A percentile compares a stretch with the other conserved stretches of the same genome.
Evolutionary conservation across 2,113 vertebrate species (phyloP).

Genomic region (Urocynchramus pylzowi): DNA sequence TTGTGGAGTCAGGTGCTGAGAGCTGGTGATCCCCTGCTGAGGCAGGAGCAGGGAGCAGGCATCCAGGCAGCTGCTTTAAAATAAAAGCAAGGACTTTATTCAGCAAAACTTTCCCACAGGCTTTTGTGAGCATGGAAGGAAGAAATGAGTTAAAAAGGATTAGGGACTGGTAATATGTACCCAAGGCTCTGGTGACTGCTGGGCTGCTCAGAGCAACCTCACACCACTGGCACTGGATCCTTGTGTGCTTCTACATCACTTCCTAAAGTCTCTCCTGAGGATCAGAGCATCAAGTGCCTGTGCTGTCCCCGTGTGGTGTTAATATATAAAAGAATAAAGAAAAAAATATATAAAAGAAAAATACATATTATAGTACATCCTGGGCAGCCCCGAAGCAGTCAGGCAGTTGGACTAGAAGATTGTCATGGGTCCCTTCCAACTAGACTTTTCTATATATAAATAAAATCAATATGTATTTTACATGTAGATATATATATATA

Average conservation of each 20-base stretch:
- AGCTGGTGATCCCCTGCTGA: background rate
- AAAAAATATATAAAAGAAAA: background rate
- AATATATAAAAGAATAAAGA: background rate
- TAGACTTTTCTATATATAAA: background rate
- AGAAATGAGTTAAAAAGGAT: background rate
- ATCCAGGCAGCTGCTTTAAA: background rate
- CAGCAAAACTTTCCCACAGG: background rate
- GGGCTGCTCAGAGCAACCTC: background rate
- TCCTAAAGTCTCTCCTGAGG: background rate
- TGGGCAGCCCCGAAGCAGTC: background rate
- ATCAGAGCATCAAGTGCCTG: background rate
- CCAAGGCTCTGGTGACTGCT: background rate
- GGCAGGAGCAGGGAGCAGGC: background rate
- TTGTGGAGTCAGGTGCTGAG: background rate
- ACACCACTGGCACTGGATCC: background rate
- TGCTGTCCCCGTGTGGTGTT: background rate
- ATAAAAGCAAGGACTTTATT: background rate
- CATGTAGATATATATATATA: too few species aligned
- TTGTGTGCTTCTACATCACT: background rate
- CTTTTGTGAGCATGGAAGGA: background rate
- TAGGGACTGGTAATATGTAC: background rate
- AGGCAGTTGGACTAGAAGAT: background rate
- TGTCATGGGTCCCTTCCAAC: background rate
- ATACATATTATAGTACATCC: rapidly evolving
- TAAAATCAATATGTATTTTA: background rate